Base-by-base conservation (phyloP, 2,113 vertebrate species). In the Serilophus lunatus region DNA sequence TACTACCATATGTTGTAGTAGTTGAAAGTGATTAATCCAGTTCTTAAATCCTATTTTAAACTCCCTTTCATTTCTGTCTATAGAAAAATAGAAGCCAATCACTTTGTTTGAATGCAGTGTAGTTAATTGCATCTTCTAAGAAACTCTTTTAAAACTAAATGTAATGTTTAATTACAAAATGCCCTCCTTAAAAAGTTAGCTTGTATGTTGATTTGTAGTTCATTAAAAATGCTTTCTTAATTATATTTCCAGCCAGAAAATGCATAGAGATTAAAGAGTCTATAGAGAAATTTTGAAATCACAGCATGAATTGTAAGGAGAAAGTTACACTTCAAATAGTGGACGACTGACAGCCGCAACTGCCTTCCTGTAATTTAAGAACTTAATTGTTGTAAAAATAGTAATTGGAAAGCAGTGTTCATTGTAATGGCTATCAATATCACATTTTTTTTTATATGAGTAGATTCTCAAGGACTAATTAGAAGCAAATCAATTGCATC, bases 151-250 rank as follows among this genome's bases (percentile, higher is more conserved):
- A 97, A 96, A 97, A 97, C 83, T 96, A 97, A 96, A 97, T 96
- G 94, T 84, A 96, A 97, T 97, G 96, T 97, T 97, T 96, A 98
- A 98, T 98, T 98, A 98, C 88, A 93, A 95, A 97, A 90, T 90
- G 80, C 86, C 90, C 97, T 97, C 95, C 96, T 94, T 95, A 95
- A 97, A 96, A 98, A 86, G 92, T 93, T 97, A 94, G 94, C 94
- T 96, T 84, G 82, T 91, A 92, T 86, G 92, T 69, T 95, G 95
- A 95, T 92, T 85, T 91, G 82, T 74, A 86, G 76, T 96, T 96
- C 88, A 94, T 96, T 97, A 96, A 91, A 97, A 97, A 97, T 87
- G 78, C 72, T 95, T 94, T 92, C 86, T 94, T 97, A 95, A 96
- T 97, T 96, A 97, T 83, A 59, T 88, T 95, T 92, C 90, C 86